Base-by-base conservation (phyloP, 2,113 vertebrate genomes). In the Indri indri region DNA sequence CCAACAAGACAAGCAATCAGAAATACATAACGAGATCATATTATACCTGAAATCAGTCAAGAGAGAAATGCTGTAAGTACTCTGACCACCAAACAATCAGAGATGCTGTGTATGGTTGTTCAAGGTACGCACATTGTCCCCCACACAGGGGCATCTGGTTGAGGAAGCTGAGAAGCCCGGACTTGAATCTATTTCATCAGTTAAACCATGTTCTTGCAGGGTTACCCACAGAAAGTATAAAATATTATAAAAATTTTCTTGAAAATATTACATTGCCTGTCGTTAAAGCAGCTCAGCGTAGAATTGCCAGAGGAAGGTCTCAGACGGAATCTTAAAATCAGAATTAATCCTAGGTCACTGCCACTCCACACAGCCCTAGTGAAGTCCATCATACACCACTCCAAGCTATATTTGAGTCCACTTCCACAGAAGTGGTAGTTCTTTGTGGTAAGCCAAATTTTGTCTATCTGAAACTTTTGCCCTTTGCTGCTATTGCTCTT, bases 341-440 rank as follows among this genome's bases (percentile, higher is more conserved):
- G n/a, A 92, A 88, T 92, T 70, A 71, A 91, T 91, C 50, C 74
- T 57, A 90, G 68, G 25, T 68, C 50, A 96, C 3, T 86, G 25
- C 20, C 14, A 61, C 34, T 65, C 32, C 8, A 73, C 30, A 52
- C 50, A 4, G 12, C 68, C 47, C 77, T 65, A 81, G 45, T 57
- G 27, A 59, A 91, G 54, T 50, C 40, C 42, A n/a, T 47, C 59
- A 45, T 42, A 70, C 2, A 79, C 8, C 9, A 57, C n/a, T 83
- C 3, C n/a, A 74, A 45, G n/a, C 9, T 32, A 74, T 27, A 82
- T 25, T 47, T 32, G 23, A 90, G n/a, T 74, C 16, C 13, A 40
- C 25, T 63, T 54, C 52, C 52, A 54, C 16, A 54, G 16, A 54
- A 54, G 52, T 27, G 23, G 59, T 27, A 73, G 5, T 52, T 90